Base-by-base conservation (phyloP, 2,113 vertebrate genomes). In the Actenoides lindsayi region DNA sequence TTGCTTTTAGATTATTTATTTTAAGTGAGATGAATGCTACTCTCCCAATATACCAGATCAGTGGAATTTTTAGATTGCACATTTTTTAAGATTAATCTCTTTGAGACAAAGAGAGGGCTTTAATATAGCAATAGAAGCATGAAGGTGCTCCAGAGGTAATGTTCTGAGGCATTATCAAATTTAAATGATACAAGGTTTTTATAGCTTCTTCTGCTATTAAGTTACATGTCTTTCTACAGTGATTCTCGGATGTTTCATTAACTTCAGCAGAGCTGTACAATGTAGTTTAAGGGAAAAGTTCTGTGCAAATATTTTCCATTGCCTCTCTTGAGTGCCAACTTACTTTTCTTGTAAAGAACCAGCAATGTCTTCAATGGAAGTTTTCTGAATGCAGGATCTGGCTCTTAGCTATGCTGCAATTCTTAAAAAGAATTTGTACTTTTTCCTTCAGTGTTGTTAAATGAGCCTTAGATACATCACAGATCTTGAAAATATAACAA, bases 131-230 rank as follows among this genome's bases (percentile, higher is more conserved):
- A 33, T 41, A 68, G 75, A 90, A 92, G 48, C 27, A 81, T 16
- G 42, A 95, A 92, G 39, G 37, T 2, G 5, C 28, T 78, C 42
- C 39, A 83, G 46, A 85, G n/a, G 73, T 78, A 92, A 92, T 48
- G 27, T 83, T 74, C 90, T 80, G 59, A 78, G 68, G 27, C 39
- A 92, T 75, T 88, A 90, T 44, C 64, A 67, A 83, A 86, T 86
- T 83, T 74, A 85, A 94, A 93, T 68, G 10, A 85, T 67, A 64
- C 30, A 53, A 78, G 50, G 8, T 67, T 95, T 95, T 93, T 94
- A 89, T 60, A 83, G 60, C 76, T 87, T 56, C 68, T 69, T 75
- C 39, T 94, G 46, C 63, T 83, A 80, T 90, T 90, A 88, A 90
- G 46, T 69, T 73, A 86, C 0, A 0, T 48, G 35, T 39, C 85